phyloP scores from a whole-genome alignment of 2,797 vertebrate genomes.

The Tauraco hartlaubi region DNA sequence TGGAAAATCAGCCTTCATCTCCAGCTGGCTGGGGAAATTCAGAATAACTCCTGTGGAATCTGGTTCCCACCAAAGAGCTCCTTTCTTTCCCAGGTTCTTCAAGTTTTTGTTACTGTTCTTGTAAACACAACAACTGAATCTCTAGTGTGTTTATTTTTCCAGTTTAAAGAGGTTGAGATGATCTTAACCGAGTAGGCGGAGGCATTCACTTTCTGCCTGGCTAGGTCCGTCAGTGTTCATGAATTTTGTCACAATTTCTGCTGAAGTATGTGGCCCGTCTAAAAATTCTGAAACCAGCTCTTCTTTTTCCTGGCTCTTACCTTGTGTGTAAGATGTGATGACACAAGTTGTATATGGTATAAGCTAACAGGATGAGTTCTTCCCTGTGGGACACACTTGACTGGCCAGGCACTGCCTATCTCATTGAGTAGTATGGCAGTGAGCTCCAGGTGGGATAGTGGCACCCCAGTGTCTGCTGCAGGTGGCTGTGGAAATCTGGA shows the following conservation, averaged over 20 bases:
- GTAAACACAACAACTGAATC: not conserved
- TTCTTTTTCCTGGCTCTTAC: not conserved
- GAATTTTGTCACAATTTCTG: not conserved
- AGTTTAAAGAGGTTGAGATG: not conserved
- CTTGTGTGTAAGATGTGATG: not conserved
- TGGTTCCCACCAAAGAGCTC: not conserved
- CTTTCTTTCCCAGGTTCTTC: not conserved
- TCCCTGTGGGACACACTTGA: not conserved
- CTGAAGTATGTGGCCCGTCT: not conserved
- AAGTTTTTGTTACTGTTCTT: not conserved
- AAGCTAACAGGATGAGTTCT: not conserved
- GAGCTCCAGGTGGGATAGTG: not conserved
- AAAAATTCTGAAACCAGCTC: not conserved
- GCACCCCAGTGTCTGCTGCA: not conserved
- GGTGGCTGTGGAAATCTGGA: not conserved
- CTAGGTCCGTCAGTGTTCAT: rapidly evolving
- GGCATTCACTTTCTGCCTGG: not conserved
- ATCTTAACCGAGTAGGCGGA: not conserved
- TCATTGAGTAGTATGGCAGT: not conserved
- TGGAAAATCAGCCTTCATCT: not conserved
- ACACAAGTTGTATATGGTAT: not conserved
- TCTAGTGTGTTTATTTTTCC: not conserved
- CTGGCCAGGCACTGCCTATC: not conserved
- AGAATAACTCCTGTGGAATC: not conserved
- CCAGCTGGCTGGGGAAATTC: conserved; percentile 1